Conservation (phyloP, 2,113 vertebrate species). For the Indri indri region DNA sequence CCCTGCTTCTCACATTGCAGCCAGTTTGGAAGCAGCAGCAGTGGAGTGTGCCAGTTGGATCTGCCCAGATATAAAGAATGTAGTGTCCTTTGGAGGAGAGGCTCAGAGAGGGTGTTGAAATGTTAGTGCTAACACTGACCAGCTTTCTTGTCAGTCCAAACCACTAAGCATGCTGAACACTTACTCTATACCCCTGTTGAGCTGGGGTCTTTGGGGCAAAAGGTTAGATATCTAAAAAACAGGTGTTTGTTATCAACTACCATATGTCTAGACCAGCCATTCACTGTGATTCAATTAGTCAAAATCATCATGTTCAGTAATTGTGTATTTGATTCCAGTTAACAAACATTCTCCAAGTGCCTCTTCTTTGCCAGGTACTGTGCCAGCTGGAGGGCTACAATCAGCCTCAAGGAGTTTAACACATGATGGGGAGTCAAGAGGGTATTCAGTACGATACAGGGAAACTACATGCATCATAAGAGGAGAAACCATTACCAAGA, state of each 20-base stretch:
- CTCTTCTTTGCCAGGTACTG: background rate
- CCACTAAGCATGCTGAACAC: background rate
- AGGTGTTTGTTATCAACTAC: background rate
- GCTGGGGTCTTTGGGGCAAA: background rate
- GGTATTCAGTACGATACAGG: background rate
- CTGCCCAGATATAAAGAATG: background rate
- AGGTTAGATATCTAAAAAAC: background rate
- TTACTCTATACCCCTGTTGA: background rate
- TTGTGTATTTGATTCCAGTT: background rate
- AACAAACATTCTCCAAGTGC: background rate
- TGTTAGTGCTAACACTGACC: background rate
- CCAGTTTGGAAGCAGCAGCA: background rate
- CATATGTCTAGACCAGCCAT: background rate
- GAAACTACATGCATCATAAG: background rate
- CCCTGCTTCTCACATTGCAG: background rate
- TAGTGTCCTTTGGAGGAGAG: background rate
- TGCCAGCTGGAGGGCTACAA: background rate
- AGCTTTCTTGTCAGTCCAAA: background rate
- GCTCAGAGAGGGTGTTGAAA: background rate
- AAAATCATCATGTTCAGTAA: background rate
- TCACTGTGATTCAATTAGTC: background rate
- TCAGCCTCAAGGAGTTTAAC: background rate
- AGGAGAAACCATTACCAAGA: background rate
- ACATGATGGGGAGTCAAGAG: background rate
- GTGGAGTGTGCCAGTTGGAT: background rate